phyloP scores from a whole-genome alignment of 2,797 vertebrate genomes.

The Myotis daubentonii region DNA sequence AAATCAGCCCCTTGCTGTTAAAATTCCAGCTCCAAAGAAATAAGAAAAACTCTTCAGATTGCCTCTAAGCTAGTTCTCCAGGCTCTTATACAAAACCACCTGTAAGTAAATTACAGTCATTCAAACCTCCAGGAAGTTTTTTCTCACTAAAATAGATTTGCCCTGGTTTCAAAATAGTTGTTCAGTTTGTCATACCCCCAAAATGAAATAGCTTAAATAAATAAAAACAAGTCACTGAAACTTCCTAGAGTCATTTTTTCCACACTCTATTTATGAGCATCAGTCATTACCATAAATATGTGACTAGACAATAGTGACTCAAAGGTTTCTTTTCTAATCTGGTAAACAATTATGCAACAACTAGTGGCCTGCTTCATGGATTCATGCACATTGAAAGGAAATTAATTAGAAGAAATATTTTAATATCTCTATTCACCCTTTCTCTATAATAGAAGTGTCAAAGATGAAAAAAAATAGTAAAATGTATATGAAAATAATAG shows the following conservation, averaged over 20 bases:
- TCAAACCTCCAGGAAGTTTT: neutral
- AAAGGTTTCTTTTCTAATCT: neutral
- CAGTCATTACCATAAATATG: neutral
- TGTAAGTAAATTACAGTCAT: neutral
- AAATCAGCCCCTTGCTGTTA: neutral
- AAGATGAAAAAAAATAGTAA: too few relatives aligned
- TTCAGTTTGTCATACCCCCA: neutral
- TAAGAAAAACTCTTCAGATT: neutral
- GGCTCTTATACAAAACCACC: neutral
- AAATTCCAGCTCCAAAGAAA: neutral
- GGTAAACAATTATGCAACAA: neutral
- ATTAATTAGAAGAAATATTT: too few relatives aligned
- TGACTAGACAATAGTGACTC: neutral
- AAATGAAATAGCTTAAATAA: neutral
- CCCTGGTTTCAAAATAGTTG: neutral
- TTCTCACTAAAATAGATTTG: neutral
- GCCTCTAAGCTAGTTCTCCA: neutral
- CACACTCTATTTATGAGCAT: neutral
- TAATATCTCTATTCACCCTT: too few relatives aligned
- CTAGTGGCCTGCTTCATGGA: too few relatives aligned
- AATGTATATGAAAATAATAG: too few relatives aligned
- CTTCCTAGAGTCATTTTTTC: neutral
- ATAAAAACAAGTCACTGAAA: neutral
- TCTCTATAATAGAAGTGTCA: too few relatives aligned
- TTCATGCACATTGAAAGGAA: too few relatives aligned